Evolutionary conservation across 1,140 invertebrate species (phyloP).

Genomic region (Lasioglossum baleicum): DNA sequence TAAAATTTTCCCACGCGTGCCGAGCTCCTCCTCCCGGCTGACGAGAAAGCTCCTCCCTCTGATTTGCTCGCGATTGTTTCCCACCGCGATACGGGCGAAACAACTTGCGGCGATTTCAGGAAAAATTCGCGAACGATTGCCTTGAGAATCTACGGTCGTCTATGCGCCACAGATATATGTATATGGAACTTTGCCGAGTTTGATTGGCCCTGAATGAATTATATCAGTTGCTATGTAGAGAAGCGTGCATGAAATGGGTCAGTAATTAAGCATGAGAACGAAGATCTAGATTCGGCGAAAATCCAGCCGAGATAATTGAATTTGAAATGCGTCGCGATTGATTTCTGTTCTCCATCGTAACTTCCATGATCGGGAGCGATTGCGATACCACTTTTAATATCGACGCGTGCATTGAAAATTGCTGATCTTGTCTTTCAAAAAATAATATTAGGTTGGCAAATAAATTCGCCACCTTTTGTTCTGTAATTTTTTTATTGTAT

Average conservation of each 20-base stretch:
- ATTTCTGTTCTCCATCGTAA: background rate
- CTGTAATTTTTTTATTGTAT: too few relatives aligned
- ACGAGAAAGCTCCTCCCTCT: background rate
- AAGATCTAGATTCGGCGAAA: slow-evolving; percentile 30
- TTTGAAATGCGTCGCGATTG: slow-evolving; percentile 22
- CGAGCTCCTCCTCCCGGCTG: too few relatives aligned
- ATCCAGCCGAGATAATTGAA: slow-evolving; percentile 36
- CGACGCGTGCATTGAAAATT: too few relatives aligned
- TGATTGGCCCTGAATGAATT: slow-evolving; percentile 43
- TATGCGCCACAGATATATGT: background rate
- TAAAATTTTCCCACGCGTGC: slow-evolving; percentile 27
- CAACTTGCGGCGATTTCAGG: background rate
- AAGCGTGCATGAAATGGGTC: slow-evolving; percentile 35
- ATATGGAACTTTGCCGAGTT: slow-evolving; percentile 37
- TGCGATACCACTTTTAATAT: too few relatives aligned
- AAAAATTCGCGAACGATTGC: background rate
- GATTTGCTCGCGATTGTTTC: background rate
- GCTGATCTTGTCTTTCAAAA: too few relatives aligned
- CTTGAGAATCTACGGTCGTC: slow-evolving; percentile 12
- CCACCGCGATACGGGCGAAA: background rate
- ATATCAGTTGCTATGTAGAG: slow-evolving; percentile 10
- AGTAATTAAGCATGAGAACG: slow-evolving; percentile 38
- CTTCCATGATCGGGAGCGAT: too few relatives aligned
- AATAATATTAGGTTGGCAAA: too few relatives aligned
- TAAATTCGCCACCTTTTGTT: too few relatives aligned